Evolutionary conservation across 1,140 invertebrate genomes (phyloP), one percentile per base, ranked within the genome.

Genomic region (Tachypleus tridentatus): DNA sequence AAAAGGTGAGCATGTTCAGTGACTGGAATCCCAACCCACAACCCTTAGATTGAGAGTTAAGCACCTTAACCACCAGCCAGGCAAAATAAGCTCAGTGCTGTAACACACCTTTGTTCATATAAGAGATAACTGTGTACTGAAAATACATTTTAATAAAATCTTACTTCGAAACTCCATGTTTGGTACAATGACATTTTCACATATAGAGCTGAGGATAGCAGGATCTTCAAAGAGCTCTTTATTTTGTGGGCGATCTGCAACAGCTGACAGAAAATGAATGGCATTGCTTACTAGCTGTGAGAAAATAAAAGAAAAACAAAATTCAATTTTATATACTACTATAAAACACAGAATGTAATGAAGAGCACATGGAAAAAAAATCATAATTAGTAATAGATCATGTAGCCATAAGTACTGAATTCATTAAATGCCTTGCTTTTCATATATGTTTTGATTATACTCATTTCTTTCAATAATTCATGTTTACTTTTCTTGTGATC

Each of bases 141-240:
- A n/a, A 6, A 29, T 49, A 60, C 10, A 4, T 49, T 9, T 64
- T 56, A 60, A 56, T 11, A 49, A n/a, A 57, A 48, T 56, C 70
- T 76, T 80, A 90, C 88, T 82, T 83, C 95, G 81, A 70, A 99
- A 95, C 77, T 97, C 87, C 84, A 98, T 93, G 76, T 98, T 99
- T 0, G 96, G 95, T 69, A 98, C 93, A 74, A 98, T 90, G 29
- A 98, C 91, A 80, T 97, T 97, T 75, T 98, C 91, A 78, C 96
- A 98, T 69, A 98, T 97, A 69, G 85, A 89, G 57, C 88, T 86
- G 3, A 99, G 79, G 29, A 91, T 91, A 61, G 82, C 81, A 1
- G 88, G 83, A 75, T 91, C 87, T 77, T 96, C 89, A 77, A 99
- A 99, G 5, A 98, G 77, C 70, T 83, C 79, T 69, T 91, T 87